Base-by-base conservation (phyloP, 2,797 vertebrate species). In the Neosilurus hyrtlii region DNA sequence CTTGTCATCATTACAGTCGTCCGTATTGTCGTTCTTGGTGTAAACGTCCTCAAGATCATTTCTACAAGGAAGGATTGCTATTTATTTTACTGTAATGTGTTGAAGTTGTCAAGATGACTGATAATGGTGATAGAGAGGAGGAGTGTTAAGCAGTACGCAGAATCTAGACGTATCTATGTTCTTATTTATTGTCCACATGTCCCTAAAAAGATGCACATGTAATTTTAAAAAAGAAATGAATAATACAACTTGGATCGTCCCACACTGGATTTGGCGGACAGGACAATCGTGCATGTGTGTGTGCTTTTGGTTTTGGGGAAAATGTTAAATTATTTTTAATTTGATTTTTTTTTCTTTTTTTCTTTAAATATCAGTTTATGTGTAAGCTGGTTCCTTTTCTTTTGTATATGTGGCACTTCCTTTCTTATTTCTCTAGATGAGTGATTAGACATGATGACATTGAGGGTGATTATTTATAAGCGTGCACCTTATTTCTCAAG, bases 21-120 rank as follows among this genome's bases (percentile, higher is more conserved):
- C 14, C 43, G 35, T 82, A 63, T 79, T 4, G 54, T 67, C 76
- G 57, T 61, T 9, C 88, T 71, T 76, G 86, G 82, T 87, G 79
- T 86, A 83, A 82, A 88, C 88, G 62, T 84, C 88, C 67, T 59
- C 83, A 37, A 89, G 91, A 89, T 84, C 92, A 91, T 93, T 93
- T 88, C 75, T 86, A 81, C 51, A 83, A 75, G 85, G 43, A 35
- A 30, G 54, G 14, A 30, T 77, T 51, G 37, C 78, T 84, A 56
- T 80, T 85, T 68, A 35, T 83, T 85, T 35, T 71, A 59, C 26
- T 73, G 68, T 70, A 37, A 71, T 72, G 35, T 84, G 3, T 88
- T 7, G 5, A 35, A 43, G 43, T 71, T 3, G 68, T 8, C 9
- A 71, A 54, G 26, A 85, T 80, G n/a, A 26, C 51, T 84, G 75